Evolutionary conservation across 2,888 invertebrate genomes (phyloP), one percentile per base, ranked within the genome.

Genomic region (Drosophila suboccidentalis): DNA sequence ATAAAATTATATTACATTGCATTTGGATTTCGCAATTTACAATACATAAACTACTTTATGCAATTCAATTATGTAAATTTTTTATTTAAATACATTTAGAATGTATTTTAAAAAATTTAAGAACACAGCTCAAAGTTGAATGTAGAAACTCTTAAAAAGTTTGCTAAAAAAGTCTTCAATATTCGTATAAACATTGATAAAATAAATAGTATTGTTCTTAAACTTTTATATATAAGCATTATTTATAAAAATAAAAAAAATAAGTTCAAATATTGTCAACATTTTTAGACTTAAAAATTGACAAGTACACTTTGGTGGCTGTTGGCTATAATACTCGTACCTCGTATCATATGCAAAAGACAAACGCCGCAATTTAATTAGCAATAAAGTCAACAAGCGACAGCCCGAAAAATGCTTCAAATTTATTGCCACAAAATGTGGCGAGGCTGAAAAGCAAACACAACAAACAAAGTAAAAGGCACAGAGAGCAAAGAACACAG

Each of bases 331-430:
- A 51, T 47, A 38, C 38, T 38, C n/a, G 38, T 8, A 36, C 22
- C 11, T n/a, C 6, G 38, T 8, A 36, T 22, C n/a, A 11, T 63
- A 50, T 29, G 43, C 50, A 36, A 69, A 54, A 53, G 15, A 36
- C 60, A 70, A 70, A 62, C 72, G 49, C 17, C 15, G 59, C 26
- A 64, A 66, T 75, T 76, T 82, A 82, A 82, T 82, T 82, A 74
- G 71, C 62, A 68, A 66, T 60, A 69, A 81, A 71, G 54, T 39
- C 46, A 69, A 76, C 62, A 77, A 70, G 49, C 57, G 32, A 38
- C 62, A 26, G 39, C 39, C 55, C 59, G 38, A 78, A 67, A 74
- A 74, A 58, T 54, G 41, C 43, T 53, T 32, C 22, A 6, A 75
- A 68, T 59, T 75, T 78, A 78, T 67, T 15, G 74, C 74, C 51